A percentile compares a stretch with the other conserved stretches of the same genome.
These are phyloP conservation scores for Cottoperca gobio DNA, from an alignment of 2,797 vertebrate genomes.

Conservation along the genomic window DNA sequence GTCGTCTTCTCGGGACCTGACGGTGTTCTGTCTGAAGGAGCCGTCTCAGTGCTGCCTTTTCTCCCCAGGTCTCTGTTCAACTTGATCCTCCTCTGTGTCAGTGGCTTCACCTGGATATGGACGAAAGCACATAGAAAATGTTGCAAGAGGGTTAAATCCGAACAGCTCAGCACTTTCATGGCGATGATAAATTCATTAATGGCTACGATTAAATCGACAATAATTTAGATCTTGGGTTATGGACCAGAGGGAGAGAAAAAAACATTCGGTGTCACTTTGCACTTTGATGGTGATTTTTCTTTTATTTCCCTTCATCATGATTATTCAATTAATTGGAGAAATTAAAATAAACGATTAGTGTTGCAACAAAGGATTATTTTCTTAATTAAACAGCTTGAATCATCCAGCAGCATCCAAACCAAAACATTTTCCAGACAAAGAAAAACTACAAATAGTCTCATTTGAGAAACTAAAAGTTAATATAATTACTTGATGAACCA, in stretches of 20 bases:
- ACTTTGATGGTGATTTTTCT: no score
- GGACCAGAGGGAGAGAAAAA: neutral
- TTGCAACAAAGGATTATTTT: neutral
- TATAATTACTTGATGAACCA: no score
- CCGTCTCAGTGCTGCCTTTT: slow-evolving; percentile 87
- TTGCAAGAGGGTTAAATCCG: neutral
- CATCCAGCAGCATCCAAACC: neutral
- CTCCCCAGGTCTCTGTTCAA: slow-evolving; percentile 96
- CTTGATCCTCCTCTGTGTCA: slow-evolving; percentile 92
- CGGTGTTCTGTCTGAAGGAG: slow-evolving; percentile 49
- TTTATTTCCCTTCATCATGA: no score
- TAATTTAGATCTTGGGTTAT: neutral
- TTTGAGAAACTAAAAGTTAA: neutral
- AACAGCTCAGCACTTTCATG: neutral
- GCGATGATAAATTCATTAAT: neutral
- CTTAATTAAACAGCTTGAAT: neutral
- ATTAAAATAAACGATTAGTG: no score
- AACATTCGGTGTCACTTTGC: neutral
- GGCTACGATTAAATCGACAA: neutral
- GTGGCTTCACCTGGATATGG: slow-evolving; percentile 69
- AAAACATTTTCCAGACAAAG: neutral
- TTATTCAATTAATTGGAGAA: no score
- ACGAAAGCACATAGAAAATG: neutral
- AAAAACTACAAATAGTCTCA: neutral
- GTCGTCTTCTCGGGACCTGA: slow-evolving; percentile 56